Evolutionary conservation across 2,888 invertebrate species (phyloP).

Genomic region (Drosophila birchii): DNA sequence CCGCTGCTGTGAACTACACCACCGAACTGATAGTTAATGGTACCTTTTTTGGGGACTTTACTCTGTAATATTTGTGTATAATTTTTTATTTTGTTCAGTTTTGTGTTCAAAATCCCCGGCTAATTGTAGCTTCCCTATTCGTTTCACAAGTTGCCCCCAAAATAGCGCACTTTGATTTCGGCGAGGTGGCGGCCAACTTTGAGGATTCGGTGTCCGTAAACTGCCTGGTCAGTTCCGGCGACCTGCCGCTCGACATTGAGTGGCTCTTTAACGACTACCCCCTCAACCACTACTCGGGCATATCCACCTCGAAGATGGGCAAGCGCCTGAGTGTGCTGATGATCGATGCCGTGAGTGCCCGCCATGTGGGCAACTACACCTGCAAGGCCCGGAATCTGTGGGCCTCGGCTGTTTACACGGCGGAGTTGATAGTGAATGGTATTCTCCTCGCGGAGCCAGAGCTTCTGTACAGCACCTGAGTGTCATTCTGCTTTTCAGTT

Average conservation of each 20-base stretch:
- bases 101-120: constrained; percentile 6
- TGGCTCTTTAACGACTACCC: constrained; percentile 88
- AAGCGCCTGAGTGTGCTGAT: constrained; percentile 88
- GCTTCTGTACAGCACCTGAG: constrained; percentile 59
- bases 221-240: constrained; percentile 90
- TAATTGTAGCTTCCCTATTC: background rate
- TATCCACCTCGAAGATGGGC: constrained; percentile 85
- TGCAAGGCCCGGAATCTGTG: constrained; percentile 87
- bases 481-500: constrained; percentile 35
- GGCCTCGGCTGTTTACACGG: constrained; percentile 87
- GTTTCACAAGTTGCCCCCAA: constrained; percentile 89
- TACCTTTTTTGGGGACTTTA: constrained; percentile 43
- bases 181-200: constrained; percentile 85
- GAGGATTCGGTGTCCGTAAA: constrained; percentile 89
- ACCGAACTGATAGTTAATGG: constrained; percentile 90
- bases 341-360: constrained; percentile 87
- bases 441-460: constrained; percentile 38
- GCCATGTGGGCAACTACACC: constrained; percentile 91
- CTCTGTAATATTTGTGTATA: constrained; percentile 77
- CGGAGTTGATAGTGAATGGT: constrained; percentile 89
- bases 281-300: constrained; percentile 85
- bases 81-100: constrained; percentile 5
- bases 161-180: constrained; percentile 91
- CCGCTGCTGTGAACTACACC: constrained; percentile 89
- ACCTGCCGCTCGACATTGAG: constrained; percentile 89